phyloP scores from a whole-genome alignment of 2,797 vertebrate genomes.

The Poeciliopsis presidionis region DNA sequence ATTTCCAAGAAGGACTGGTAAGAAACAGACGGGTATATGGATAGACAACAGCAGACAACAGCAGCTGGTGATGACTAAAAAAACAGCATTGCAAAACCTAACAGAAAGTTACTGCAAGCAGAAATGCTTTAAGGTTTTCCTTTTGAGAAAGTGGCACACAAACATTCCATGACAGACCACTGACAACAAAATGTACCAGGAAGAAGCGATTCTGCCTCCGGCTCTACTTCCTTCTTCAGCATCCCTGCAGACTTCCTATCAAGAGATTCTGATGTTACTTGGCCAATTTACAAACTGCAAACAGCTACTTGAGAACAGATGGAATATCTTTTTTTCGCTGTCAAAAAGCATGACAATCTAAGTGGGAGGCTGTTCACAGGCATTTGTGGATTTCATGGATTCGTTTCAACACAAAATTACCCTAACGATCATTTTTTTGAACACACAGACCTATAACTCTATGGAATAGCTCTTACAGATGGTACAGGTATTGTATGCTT shows the following conservation, averaged over 20 bases:
- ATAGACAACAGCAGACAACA: conserved; percentile 48
- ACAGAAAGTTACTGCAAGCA: conserved; percentile 46
- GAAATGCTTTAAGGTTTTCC: conserved; percentile 27
- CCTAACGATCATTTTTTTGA: conserved; percentile 23
- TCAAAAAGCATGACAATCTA: conserved; percentile 47
- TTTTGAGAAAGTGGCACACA: conserved; percentile 31
- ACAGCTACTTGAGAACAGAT: conserved; percentile 52
- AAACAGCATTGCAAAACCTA: conserved; percentile 40
- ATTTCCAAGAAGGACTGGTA: conserved; percentile 34
- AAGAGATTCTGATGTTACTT: conserved; percentile 46
- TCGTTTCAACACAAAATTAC: conserved; percentile 38
- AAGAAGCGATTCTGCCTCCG: conserved; percentile 43
- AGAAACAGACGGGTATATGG: conserved; percentile 27
- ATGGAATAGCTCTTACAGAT: conserved; percentile 39
- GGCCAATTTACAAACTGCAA: conserved; percentile 54
- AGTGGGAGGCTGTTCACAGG: conserved; percentile 54
- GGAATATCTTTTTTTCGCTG: conserved; percentile 50
- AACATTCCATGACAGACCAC: conserved; percentile 40
- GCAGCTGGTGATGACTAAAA: conserved; percentile 62
- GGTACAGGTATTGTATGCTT: conserved; percentile 44
- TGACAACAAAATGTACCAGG: conserved; percentile 59
- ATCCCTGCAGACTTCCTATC: conserved; percentile 52
- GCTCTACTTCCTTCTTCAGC: conserved; percentile 39
- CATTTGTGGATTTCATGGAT: conserved; percentile 47
- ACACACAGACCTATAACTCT: conserved; percentile 33